Evolutionary conservation across 1,140 invertebrate species (phyloP), one percentile per base, ranked within the genome.

Genomic region (Achroia grisella): DNA sequence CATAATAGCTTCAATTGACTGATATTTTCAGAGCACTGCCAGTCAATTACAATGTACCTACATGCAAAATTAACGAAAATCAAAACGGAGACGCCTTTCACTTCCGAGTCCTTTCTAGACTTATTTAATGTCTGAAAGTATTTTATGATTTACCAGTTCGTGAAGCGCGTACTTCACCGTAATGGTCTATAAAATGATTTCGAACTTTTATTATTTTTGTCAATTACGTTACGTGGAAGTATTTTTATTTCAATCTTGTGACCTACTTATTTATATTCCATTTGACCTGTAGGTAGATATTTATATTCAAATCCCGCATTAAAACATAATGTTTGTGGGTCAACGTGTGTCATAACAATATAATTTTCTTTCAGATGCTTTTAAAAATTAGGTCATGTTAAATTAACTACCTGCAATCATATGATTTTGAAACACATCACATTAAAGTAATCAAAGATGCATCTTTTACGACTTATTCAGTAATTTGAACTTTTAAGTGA

Each of bases 161-260:
- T 43, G 49, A 49, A 23, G 17, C 17, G 17, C 17, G 41, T 56
- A 52, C 52, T 41, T 62, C 56, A 50, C 51, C 39, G 50, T 63
- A 70, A 70, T 64, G 52, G 54, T 39, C 48, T 51, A 73, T 72
- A 68, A 68, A 64, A 58, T 58, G 37, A 58, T 59, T 64, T 69
- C 49, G 15, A 17, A 23, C 11, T 35, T 23, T 9, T 27, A 33
- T 28, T 48, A 44, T 44, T 36, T 44, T 29, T 23, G 17, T 23
- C 17, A 23, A 23, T 44, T 40, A 41, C 8, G 29, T 35, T 14
- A 3, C 14, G 12, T 13, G 12, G 34, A 35, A 13, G 8, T 9
- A 12, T 35, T 35, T 10, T 11, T 35, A 23, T 23, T 23, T 23
- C 17, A 23, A 23, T 23, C 17, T 23, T 23, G 17, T 23, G 17